A percentile compares a stretch with the other conserved stretches of the same genome.
These are phyloP conservation scores for Protosalanx chinensis DNA, from an alignment of 2,797 vertebrate species.

Conservation along the genomic window DNA sequence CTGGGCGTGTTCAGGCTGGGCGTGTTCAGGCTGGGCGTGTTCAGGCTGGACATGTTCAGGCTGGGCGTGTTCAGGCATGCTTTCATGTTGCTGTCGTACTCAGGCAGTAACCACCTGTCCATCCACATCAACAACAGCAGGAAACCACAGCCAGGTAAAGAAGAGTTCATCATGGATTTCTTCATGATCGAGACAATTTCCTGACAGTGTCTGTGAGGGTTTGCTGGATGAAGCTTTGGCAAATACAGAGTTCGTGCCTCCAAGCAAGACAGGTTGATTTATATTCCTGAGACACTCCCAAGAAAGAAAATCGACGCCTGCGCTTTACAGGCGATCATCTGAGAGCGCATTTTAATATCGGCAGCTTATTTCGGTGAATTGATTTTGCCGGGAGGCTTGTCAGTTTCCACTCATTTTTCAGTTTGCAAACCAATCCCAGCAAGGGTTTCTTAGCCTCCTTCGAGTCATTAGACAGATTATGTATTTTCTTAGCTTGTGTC, in stretches of 20 bases:
- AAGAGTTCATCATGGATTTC: conserved; percentile 45
- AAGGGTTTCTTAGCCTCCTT: conserved; percentile 43
- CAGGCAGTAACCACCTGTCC: conserved; percentile 32
- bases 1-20: no score
- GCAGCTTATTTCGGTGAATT: conserved; percentile 57
- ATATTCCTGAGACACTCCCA: conserved; percentile 50
- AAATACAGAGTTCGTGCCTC: conserved; percentile 18
- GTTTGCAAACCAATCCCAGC: conserved; percentile 62
- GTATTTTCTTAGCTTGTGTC: conserved; percentile 52
- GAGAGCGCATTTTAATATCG: conserved; percentile 57
- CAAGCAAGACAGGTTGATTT: conserved; percentile 48
- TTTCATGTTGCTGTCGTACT: conserved; percentile 34
- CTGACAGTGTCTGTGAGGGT: conserved; percentile 35
- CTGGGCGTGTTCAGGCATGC: conserved; percentile 23
- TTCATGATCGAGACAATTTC: conserved; percentile 54
- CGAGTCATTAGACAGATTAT: conserved; percentile 58
- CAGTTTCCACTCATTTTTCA: conserved; percentile 70
- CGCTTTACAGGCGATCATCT: conserved; percentile 69
- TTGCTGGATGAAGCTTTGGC: conserved; percentile 12
- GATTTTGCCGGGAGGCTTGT: conserved; percentile 64
- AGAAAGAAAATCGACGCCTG: conserved; percentile 35
- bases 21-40: no score
- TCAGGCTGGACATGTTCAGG: neutral
- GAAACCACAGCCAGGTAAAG: conserved; percentile 39
- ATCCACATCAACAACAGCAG: conserved; percentile 45